A percentile compares a stretch with the other conserved stretches of the same genome.
phyloP scores from a whole-genome alignment of 2,797 vertebrate genomes.

The Acanthopagrus latus region DNA sequence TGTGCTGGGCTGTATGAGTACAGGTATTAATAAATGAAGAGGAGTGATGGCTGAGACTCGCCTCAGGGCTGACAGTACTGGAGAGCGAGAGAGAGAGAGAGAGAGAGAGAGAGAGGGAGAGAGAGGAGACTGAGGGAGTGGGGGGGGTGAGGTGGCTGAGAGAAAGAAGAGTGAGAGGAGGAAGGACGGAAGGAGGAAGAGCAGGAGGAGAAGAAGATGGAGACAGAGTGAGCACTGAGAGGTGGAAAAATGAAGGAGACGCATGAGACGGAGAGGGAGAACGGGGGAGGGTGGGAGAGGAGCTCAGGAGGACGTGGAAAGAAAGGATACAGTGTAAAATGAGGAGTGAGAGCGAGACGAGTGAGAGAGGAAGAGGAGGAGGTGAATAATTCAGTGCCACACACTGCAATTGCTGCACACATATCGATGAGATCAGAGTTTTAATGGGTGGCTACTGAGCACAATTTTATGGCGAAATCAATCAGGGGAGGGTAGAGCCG shows the following conservation, averaged over 20 bases:
- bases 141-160: constrained; percentile 9
- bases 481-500: constrained; percentile 80
- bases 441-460: constrained; percentile 90
- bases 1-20: constrained; percentile 74
- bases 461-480: constrained; percentile 91
- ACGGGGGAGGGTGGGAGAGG: constrained; percentile 39
- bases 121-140: not conserved
- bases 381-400: constrained; percentile 81
- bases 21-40: constrained; percentile 86
- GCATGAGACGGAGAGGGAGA: constrained; percentile 37
- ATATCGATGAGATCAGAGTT: constrained; percentile 89
- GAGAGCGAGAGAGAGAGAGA: constrained; percentile 61
- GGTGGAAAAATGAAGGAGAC: constrained; percentile 41
- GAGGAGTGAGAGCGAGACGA: constrained; percentile 62
- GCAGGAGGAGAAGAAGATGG: constrained; percentile 27
- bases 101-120: constrained; percentile 55
- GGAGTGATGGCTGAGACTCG: constrained; percentile 82
- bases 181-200: constrained; percentile 34
- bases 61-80: constrained; percentile 76
- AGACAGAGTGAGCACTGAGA: constrained; percentile 38
- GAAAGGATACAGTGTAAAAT: constrained; percentile 51
- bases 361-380: constrained; percentile 62
- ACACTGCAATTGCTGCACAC: constrained; percentile 86
- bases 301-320: constrained; percentile 58
- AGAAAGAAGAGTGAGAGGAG: constrained; percentile 28